Base-by-base conservation (phyloP, 1,140 invertebrate genomes). In the Wiebesia pumilae region DNA sequence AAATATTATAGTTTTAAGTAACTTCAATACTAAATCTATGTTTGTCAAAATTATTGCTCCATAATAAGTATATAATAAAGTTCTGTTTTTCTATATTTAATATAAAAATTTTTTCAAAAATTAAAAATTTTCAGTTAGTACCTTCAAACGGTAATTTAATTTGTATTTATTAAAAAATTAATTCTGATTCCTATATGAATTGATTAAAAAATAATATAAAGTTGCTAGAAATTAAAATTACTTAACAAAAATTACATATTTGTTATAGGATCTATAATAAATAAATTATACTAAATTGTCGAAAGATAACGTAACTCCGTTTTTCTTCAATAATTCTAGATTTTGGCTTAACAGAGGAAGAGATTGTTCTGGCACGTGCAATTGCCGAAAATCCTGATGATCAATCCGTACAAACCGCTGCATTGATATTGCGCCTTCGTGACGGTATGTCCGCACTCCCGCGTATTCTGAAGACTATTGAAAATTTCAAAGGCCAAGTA, bases 391-490 rank as follows among this genome's bases (percentile, higher is more conserved):
- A 95, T 77, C 94, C 96, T 1, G 97, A 97, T 81, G 97, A 97
- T 90, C 95, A 96, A 33, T 95, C 93, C 30, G 93, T 96, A 16
- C 97, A 98, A 90, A 95, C 96, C 88, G 96, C 97, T 43, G 97
- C 97, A 27, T 90, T 99, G 38, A 94, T 99, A 58, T 93, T 99
- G 27, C 96, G 96, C 75, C 94, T 99, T 89, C 96, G 96, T 87
- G 98, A 99, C 89, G 97, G 97, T 35, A 97, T 98, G 94, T 95
- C 96, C 75, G 96, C 97, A 21, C 93, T 99, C 65, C 96, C 97
- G 0, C 95, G 97, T 83, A 97, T 99, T 87, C 94, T 99, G 7
- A 98, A 98, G 92, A 97, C 97, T 47, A 97, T 99, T 90, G 98
- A 99, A 95, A 98, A 97, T 90, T 98, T 97, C 94, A 97, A 98